Evolutionary conservation across 2,888 invertebrate genomes (phyloP), one percentile per base, ranked within the genome.

Genomic region (Eilema caniola): DNA sequence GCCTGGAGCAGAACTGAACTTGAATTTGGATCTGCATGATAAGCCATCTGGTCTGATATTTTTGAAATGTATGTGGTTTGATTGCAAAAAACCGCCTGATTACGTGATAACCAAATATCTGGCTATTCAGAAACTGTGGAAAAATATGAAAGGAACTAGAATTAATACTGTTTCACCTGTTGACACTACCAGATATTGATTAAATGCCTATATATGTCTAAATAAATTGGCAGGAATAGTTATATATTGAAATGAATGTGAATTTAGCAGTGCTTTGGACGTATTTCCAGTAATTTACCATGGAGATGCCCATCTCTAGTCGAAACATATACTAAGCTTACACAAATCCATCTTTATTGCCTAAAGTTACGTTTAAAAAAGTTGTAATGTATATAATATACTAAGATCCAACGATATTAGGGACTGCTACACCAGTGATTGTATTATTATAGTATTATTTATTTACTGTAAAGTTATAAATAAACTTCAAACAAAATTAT

Each of bases 381-480:
- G 12, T 41, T 47, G 25, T 20, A 25, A 47, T 63, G n/a, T 25
- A 25, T 63, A 28, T 25, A 41, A 28, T 63, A 24, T 41, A 10
- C n/a, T 14, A n/a, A 28, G n/a, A 59, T 47, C n/a, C 28, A 25
- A 47, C 12, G 14, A 31, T 31, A 47, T 53, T 64, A 61, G 3
- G 25, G 16, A 16, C 31, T n/a, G 25, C 12, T 64, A 2, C 67
- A 31, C 28, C 37, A 69, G 62, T 75, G 57, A 61, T 67, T 70
- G 60, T 71, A 71, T 64, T 16, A 31, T 23, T 67, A 71, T 65
- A 74, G 62, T 69, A 70, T 69, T 71, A 69, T 67, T 66, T 69
- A 74, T 81, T 85, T 83, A 33, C n/a, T 72, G 68, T 11, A 37
- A n/a, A 62, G 67, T 69, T 62, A 66, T 57, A 68, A 71, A 73